Conservation (phyloP, 2,888 invertebrate genomes). For the Trissoscelio sp. region DNA sequence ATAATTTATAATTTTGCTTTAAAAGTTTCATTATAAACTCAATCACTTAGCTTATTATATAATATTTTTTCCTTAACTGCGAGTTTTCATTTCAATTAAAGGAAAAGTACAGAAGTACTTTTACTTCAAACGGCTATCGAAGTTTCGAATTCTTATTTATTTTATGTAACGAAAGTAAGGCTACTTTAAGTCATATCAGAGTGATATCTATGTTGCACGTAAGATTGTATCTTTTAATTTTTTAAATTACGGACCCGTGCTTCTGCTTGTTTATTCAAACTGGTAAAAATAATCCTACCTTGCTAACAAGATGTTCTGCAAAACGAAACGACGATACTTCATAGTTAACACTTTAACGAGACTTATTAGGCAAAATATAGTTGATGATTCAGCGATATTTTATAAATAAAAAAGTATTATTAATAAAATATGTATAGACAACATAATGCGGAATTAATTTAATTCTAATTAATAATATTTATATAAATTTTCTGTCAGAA, state of each 20-base stretch:
- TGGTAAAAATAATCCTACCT: not conserved
- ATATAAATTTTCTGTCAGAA: not conserved
- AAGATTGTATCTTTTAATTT: not conserved
- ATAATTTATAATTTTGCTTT: not conserved
- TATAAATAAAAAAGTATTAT: too few species aligned
- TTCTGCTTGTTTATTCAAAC: not conserved
- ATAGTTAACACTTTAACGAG: too few species aligned
- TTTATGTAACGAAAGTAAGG: not conserved
- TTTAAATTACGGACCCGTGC: too few species aligned
- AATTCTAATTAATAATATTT: not conserved
- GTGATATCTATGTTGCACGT: not conserved
- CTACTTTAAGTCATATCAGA: not conserved
- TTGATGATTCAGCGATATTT: too few species aligned
- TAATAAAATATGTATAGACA: too few species aligned
- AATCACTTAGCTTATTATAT: not conserved
- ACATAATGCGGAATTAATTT: not conserved
- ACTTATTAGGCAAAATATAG: too few species aligned
- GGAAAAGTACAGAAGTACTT: not conserved
- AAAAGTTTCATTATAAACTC: not conserved
- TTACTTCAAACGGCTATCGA: conserved; percentile 1
- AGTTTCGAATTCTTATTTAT: conserved; percentile 12
- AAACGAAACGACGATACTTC: not conserved
- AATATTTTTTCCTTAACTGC: not conserved
- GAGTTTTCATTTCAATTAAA: conserved; percentile 3
- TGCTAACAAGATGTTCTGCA: not conserved